Base-by-base conservation (phyloP, 2,888 invertebrate species). In the Slavum lentiscoides region DNA sequence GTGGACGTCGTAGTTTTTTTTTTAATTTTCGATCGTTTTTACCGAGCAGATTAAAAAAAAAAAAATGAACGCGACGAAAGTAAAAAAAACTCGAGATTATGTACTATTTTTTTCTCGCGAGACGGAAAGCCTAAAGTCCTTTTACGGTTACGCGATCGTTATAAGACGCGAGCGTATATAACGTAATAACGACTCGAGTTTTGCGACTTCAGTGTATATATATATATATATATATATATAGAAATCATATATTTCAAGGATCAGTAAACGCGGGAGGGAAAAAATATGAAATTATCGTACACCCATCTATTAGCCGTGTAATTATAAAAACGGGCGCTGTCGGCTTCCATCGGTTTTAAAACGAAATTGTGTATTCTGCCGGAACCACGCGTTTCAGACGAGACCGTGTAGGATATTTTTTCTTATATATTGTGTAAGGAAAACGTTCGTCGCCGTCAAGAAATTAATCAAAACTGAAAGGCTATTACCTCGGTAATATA, bases 391-490 rank as follows among this genome's bases (percentile, higher is more conserved):
- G 64, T 55, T 66, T 66, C 15, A 74, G 55, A 55, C 39, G 19
- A 23, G 59, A 0, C 15, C 37, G 21, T 21, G 15, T 8, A 67
- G 21, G 21, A 59, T 59, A 59, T 59, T 53, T 53, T 15, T 3
- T 49, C 49, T 23, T 19, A 17, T 68, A 53, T n/a, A 49, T 19
- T 3, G n/a, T 43, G 19, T 21, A 61, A 61, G 61, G 49, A 19
- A n/a, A 62, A 62, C 62, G 53, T 74, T 55, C 37, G 37, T 55
- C 64, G 30, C 30, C 37, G 53, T 37, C 17, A 21, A 64, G 74
- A 74, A 64, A 74, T 64, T n/a, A 74, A 74, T 53, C 74, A 53
- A 30, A 64, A 53, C 37, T 37, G 43, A 74, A 37, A n/a, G 37
- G 53, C 39, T n/a, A n/a, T 13, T 74, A 37, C n/a, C 11, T n/a